Evolutionary conservation across 2,113 vertebrate species (phyloP).

Genomic region (Genyomyrus donnyi): DNA sequence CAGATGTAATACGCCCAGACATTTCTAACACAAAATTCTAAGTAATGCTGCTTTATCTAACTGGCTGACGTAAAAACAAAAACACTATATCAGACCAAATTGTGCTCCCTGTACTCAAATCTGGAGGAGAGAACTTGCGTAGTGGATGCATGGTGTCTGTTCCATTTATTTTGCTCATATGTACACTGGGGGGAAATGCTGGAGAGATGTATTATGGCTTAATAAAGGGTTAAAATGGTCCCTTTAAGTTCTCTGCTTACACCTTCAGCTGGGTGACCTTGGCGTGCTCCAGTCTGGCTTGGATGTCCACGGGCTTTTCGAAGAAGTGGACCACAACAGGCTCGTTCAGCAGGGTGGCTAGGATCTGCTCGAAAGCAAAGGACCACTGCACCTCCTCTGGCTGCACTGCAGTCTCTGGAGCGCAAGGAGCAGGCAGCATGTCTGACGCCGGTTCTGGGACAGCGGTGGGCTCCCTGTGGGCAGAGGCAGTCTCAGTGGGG

Average conservation of each 20-base stretch:
- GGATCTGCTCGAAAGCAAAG: constrained; percentile 92
- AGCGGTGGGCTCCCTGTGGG: constrained; percentile 27
- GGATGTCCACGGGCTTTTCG: constrained; percentile 72
- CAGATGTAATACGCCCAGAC: background rate
- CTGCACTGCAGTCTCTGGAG: constrained; percentile 28
- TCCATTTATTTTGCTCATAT: background rate
- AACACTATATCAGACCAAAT: background rate
- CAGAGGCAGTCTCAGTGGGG: constrained; percentile 21
- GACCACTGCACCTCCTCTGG: constrained; percentile 74
- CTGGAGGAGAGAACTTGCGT: background rate
- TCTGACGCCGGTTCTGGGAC: constrained; percentile 25
- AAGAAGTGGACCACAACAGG: constrained; percentile 83
- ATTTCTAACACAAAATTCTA: background rate
- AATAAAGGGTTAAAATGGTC: constrained; percentile 14
- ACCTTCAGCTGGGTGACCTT: constrained; percentile 71
- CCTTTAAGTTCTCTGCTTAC: constrained; percentile 50
- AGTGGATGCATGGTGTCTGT: background rate
- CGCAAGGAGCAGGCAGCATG: constrained; percentile 32
- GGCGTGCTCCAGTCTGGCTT: constrained; percentile 66
- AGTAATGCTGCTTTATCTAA: constrained; percentile 9
- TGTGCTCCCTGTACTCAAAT: background rate
- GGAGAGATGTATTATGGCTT: constrained; percentile 26
- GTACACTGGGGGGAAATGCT: background rate
- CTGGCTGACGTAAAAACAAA: background rate
- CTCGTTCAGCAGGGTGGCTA: constrained; percentile 90